phyloP scores from a whole-genome alignment of 2,113 vertebrate genomes.

The Tichodroma muraria region DNA sequence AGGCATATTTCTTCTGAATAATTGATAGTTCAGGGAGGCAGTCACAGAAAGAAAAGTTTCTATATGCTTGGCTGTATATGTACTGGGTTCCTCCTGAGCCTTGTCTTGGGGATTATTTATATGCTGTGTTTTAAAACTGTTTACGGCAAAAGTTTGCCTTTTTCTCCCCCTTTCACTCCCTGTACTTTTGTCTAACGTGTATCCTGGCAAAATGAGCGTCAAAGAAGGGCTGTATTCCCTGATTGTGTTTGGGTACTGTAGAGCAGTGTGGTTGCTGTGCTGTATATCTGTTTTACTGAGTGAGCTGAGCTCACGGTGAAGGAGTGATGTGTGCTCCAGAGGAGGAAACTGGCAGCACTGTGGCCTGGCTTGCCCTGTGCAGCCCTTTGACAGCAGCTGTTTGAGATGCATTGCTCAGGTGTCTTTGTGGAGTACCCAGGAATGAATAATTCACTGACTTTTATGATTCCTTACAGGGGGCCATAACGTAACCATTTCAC shows the following conservation, averaged over 20 bases:
- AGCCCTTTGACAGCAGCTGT: not conserved
- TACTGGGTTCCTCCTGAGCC: not conserved
- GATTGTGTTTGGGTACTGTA: not conserved
- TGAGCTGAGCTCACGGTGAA: not conserved
- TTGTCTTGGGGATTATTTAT: not conserved
- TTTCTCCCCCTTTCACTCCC: not conserved
- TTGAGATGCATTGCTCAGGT: not conserved
- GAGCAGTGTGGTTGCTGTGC: not conserved
- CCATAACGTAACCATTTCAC: constrained; percentile 94
- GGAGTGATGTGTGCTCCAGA: not conserved
- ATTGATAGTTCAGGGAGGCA: not conserved
- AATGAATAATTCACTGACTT: not conserved
- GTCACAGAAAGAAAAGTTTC: not conserved
- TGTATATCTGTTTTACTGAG: not conserved
- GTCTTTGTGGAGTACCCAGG: not conserved
- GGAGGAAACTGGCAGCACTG: not conserved
- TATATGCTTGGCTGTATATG: not conserved
- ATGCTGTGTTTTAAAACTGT: not conserved
- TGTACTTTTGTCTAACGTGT: not conserved
- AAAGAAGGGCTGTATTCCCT: not conserved
- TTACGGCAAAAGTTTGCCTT: not conserved
- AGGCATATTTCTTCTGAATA: constrained; percentile 3
- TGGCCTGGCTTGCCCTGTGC: not conserved
- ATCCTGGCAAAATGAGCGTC: not conserved
- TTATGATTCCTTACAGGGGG: constrained; percentile 76